Conservation (phyloP, 2,113 vertebrate genomes). For the Phrynocephalus versicolor region DNA sequence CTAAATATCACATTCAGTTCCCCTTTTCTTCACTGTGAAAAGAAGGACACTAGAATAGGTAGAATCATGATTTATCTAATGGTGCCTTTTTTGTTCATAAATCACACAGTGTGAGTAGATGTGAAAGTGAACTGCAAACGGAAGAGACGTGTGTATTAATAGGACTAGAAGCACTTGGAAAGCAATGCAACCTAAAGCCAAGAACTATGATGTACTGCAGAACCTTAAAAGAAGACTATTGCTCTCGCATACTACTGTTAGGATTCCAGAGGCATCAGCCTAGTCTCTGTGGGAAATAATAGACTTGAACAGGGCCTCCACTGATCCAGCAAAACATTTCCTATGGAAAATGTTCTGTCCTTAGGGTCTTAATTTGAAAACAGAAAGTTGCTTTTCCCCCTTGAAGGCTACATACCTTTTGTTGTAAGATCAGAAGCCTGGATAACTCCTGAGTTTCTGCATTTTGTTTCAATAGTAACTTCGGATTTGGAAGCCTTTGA, state of each 20-base stretch:
- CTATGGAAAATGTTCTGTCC: neutral
- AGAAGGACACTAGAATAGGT: neutral
- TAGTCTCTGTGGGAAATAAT: neutral
- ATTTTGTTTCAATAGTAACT: conserved; percentile 69
- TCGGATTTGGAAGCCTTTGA: conserved; percentile 81
- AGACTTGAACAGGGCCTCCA: neutral
- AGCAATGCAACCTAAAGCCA: neutral
- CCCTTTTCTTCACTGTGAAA: neutral
- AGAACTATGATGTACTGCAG: neutral
- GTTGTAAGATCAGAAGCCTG: conserved; percentile 86
- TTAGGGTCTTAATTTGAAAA: too few species aligned
- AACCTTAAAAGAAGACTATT: neutral
- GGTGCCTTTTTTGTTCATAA: neutral
- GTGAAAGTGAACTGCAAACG: neutral
- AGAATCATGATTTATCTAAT: neutral
- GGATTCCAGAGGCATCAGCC: neutral
- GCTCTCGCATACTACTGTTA: neutral
- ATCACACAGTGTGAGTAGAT: neutral
- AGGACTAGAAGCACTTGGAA: neutral
- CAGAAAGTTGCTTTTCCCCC: neutral
- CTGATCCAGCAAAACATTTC: neutral
- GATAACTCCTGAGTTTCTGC: conserved; percentile 63
- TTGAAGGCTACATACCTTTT: conserved; percentile 76
- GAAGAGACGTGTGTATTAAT: neutral
- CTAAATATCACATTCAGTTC: neutral